Base-by-base conservation (phyloP, 2,888 invertebrate genomes). In the Dastarcus helophoroides region DNA sequence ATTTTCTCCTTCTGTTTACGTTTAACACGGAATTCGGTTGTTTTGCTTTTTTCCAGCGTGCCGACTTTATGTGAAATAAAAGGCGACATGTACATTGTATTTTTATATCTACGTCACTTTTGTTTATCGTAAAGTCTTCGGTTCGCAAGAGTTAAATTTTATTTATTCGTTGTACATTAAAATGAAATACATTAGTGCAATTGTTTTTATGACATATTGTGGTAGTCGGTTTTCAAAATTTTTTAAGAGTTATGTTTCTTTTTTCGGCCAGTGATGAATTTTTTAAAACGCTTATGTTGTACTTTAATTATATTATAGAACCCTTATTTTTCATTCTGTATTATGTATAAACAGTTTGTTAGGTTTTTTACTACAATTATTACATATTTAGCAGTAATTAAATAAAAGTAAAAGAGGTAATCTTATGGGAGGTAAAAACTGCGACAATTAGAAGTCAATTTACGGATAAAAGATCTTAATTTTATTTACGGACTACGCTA, bases 361-460 rank as follows among this genome's bases (percentile, higher is more conserved):
- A 24, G 12, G 32, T 39, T 33, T 26, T 32, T 37, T 31, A 23
- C n/a, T n/a, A n/a, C n/a, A n/a, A n/a, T n/a, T n/a, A n/a, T n/a
- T n/a, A n/a, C n/a, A n/a, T n/a, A n/a, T n/a, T n/a, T n/a, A n/a
- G n/a, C n/a, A n/a, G n/a, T n/a, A n/a, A n/a, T n/a, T n/a, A n/a
- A n/a, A n/a, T n/a, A n/a, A n/a, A n/a, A n/a, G n/a, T n/a, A n/a
- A n/a, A n/a, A n/a, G n/a, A n/a, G 24, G 17, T 26, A 45, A 50
- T 50, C 47, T 44, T 40, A 46, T 43, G 44, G 39, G 44, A 42
- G 33, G 40, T 36, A 25, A 32, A 29, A 33, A 31, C 43, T 44
- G 43, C 43, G 43, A 43, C 42, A 44, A 41, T 41, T 41, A 39
- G 40, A 46, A 47, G 52, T 51, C 53, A 51, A 53, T 51, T 52